phyloP scores from a whole-genome alignment of 2,888 invertebrate genomes.

The Drosophila multiciliata region DNA sequence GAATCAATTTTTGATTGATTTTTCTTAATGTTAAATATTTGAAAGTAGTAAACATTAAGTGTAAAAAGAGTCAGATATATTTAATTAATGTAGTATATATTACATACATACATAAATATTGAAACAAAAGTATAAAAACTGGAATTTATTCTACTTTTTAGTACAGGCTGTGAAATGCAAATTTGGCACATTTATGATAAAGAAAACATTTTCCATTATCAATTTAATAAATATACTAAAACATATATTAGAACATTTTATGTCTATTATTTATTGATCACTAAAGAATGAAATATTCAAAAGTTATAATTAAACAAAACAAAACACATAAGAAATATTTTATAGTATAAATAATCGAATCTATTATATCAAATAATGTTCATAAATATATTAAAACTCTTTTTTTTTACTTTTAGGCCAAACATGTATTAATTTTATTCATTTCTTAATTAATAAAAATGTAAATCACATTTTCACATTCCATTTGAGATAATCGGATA shows the following conservation, averaged over 20 bases:
- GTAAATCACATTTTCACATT: neutral
- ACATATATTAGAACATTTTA: neutral
- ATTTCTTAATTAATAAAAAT: neutral
- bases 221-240: neutral
- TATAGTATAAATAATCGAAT: neutral
- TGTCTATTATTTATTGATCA: neutral
- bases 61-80: neutral
- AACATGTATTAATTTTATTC: neutral
- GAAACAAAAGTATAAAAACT: neutral
- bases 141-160: neutral
- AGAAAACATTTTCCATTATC: neutral
- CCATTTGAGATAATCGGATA: neutral
- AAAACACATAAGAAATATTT: neutral
- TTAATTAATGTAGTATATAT: neutral
- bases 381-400: neutral
- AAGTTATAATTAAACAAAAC: neutral
- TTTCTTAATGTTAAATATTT: neutral
- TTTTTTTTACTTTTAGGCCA: neutral
- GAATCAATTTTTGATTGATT: too few species aligned
- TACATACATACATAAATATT: neutral
- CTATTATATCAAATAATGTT: neutral
- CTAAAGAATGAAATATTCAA: neutral
- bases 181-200: neutral
- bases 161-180: neutral
- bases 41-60: neutral